Evolutionary conservation across 2,797 vertebrate species (phyloP).

Genomic region (Siniperca scherzeri): DNA sequence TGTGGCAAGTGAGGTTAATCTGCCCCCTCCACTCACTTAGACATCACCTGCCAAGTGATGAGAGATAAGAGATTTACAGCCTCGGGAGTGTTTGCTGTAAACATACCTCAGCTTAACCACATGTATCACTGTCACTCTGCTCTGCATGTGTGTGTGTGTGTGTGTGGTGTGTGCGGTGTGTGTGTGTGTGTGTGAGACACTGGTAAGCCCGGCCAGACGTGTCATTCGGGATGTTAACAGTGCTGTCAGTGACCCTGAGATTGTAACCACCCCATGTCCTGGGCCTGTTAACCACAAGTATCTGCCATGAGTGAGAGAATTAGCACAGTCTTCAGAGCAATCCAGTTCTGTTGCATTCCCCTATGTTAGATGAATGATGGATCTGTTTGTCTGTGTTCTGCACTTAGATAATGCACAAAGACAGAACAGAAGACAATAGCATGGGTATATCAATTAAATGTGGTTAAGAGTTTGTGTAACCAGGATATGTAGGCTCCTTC

Average conservation of each 20-base stretch:
- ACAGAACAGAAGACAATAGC: background rate
- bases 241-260: slow-evolving; percentile 62
- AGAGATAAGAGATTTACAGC: slow-evolving; percentile 59
- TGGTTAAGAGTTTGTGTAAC: background rate
- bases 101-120: slow-evolving; percentile 43
- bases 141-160: slow-evolving; percentile 35
- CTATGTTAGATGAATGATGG: background rate
- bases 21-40: background rate
- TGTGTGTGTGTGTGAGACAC: slow-evolving; percentile 20
- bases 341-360: background rate
- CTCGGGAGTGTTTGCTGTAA: slow-evolving; percentile 52
- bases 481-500: background rate
- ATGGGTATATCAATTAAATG: background rate
- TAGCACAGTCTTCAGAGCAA: slow-evolving; percentile 7
- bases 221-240: slow-evolving; percentile 62
- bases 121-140: slow-evolving; percentile 30
- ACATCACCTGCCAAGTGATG: slow-evolving; percentile 38
- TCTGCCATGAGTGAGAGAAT: slow-evolving; percentile 32
- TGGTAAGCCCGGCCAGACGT: slow-evolving; percentile 39
- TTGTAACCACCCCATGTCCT: slow-evolving; percentile 27
- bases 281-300: slow-evolving; percentile 16
- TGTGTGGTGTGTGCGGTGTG: slow-evolving; percentile 12
- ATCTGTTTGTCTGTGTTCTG: background rate
- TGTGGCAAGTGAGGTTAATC: background rate
- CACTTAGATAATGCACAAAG: background rate